A percentile compares a stretch with the other conserved stretches of the same genome.
Evolutionary conservation across 2,797 vertebrate species (phyloP).

Genomic region (Typhlichthys subterraneus): DNA sequence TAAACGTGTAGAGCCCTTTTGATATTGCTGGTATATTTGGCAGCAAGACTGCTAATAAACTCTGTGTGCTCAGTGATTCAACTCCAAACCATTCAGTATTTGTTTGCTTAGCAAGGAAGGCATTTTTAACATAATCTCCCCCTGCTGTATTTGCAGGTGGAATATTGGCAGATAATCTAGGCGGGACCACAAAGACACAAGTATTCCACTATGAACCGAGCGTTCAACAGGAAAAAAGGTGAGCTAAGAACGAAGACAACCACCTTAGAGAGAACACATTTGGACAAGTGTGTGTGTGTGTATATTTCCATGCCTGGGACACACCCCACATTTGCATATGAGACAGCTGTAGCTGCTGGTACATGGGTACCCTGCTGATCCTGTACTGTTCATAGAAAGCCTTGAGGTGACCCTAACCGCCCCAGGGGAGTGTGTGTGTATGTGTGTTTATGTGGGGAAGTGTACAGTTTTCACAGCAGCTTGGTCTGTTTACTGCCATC

Average conservation of each 20-base stretch:
- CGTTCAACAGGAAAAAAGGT: conserved; percentile 95
- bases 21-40: too few relatives aligned
- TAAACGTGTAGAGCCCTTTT: too few relatives aligned
- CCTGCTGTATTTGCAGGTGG: conserved; percentile 65
- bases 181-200: conserved; percentile 51
- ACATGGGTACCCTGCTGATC: background rate
- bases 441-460: conserved; percentile 5
- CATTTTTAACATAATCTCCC: conserved; percentile 1
- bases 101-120: background rate
- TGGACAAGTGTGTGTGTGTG: background rate
- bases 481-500: conserved; percentile 64
- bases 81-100: too few relatives aligned
- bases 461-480: conserved; percentile 42
- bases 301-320: background rate
- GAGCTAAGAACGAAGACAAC: too few relatives aligned
- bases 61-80: too few relatives aligned
- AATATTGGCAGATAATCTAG: conserved; percentile 60
- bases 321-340: background rate
- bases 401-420: conserved; percentile 35
- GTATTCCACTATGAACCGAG: conserved; percentile 89
- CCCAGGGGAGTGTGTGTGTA: background rate
- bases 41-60: too few relatives aligned
- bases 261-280: background rate
- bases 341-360: background rate
- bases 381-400: conserved; percentile 7